Conservation (phyloP, 2,888 invertebrate genomes). For the Nycteola revayana region DNA sequence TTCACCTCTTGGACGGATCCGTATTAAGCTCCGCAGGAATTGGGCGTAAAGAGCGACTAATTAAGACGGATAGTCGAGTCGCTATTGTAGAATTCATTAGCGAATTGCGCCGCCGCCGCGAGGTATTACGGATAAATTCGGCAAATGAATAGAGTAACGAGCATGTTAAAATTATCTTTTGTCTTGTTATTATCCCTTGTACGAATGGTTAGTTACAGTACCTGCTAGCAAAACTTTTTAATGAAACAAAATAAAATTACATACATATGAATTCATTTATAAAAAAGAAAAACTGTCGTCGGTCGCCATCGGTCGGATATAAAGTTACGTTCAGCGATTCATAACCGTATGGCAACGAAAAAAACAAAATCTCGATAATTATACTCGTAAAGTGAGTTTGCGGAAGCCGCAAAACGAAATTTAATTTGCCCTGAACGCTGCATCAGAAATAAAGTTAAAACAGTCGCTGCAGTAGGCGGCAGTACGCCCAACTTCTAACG, state of each 20-base stretch:
- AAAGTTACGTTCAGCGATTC: slow-evolving; percentile 58
- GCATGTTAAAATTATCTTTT: slow-evolving; percentile 25
- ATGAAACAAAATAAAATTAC: slow-evolving; percentile 12
- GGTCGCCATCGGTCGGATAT: slow-evolving; percentile 43
- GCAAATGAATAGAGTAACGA: slow-evolving; percentile 38
- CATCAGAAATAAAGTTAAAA: slow-evolving; percentile 82
- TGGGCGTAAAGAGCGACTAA: slow-evolving; percentile 62
- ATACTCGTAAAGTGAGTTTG: slow-evolving; percentile 75
- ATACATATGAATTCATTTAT: slow-evolving; percentile 12
- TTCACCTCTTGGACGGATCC: slow-evolving; percentile 43
- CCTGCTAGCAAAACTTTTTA: slow-evolving; percentile 3
- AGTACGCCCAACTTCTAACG: slow-evolving; percentile 78
- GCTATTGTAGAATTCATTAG: slow-evolving; percentile 67
- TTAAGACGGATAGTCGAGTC: slow-evolving; percentile 59
- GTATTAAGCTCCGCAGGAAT: slow-evolving; percentile 52
- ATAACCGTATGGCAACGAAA: slow-evolving; percentile 51
- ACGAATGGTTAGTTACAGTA: slow-evolving; percentile 11
- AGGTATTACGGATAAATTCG: slow-evolving; percentile 45
- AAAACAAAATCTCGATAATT: slow-evolving; percentile 67
- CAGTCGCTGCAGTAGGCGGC: slow-evolving; percentile 77
- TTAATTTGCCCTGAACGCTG: slow-evolving; percentile 82
- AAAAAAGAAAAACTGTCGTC: slow-evolving; percentile 29
- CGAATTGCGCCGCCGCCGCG: slow-evolving; percentile 46
- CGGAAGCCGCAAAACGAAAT: slow-evolving; percentile 81
- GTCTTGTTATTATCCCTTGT: slow-evolving; percentile 14